Evolutionary conservation across 2,888 invertebrate species (phyloP).

Genomic region (Sinhomidia bicolor): DNA sequence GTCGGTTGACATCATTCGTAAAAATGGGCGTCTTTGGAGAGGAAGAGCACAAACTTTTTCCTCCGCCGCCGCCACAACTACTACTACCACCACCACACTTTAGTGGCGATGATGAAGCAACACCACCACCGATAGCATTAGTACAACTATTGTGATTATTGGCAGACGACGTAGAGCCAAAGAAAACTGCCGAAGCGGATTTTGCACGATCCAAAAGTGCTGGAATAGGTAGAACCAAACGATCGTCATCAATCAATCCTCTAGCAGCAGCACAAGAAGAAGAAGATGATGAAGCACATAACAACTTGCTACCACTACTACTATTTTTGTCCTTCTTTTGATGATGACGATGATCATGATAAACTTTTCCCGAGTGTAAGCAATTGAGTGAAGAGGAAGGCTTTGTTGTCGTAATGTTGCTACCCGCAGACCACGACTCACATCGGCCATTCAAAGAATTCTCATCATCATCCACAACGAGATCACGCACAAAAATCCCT

Average conservation of each 20-base stretch:
- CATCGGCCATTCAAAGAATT: conserved; percentile 52
- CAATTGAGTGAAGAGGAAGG: conserved; percentile 20
- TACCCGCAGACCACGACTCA: conserved; percentile 62
- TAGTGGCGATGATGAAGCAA: neutral
- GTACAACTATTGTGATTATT: neutral
- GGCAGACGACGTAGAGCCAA: neutral
- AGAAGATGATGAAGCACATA: conserved; percentile 5
- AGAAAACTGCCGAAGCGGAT: conserved; percentile 59
- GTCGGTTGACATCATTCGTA: conserved; percentile 72
- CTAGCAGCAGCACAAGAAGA: neutral
- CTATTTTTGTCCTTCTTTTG: conserved; percentile 39
- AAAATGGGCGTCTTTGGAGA: conserved; percentile 51
- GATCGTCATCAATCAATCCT: conserved; percentile 61
- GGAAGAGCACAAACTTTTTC: conserved; percentile 34
- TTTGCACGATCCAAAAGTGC: conserved; percentile 45
- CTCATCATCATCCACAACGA: conserved; percentile 42
- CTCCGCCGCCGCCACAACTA: neutral
- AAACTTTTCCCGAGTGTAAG: conserved; percentile 49
- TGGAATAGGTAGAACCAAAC: conserved; percentile 20
- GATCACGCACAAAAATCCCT: conserved; percentile 35
- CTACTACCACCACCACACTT: neutral
- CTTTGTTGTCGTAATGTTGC: conserved; percentile 10
- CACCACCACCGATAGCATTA: neutral
- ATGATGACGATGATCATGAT: conserved; percentile 1
- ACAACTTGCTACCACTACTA: conserved; percentile 36